These are phyloP conservation scores for Drepana arcuata DNA, from an alignment of 1,140 invertebrate genomes.

Conservation along the genomic window DNA sequence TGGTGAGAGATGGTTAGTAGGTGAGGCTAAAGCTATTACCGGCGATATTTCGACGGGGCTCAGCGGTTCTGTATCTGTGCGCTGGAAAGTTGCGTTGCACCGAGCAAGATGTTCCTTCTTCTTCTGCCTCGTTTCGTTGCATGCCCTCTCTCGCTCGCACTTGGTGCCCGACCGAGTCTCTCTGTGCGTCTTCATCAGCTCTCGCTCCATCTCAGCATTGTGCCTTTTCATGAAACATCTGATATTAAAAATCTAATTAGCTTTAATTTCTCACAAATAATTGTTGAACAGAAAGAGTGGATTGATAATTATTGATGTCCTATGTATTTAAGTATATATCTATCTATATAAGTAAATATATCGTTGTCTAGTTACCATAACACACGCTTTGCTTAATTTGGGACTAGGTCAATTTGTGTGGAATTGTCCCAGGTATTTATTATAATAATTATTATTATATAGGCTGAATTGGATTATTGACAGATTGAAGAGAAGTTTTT, in stretches of 20 bases:
- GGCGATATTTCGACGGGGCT: too few species aligned
- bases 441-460: background rate
- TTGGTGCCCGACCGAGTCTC: constrained; percentile 72
- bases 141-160: constrained; percentile 32
- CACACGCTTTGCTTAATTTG: too few species aligned
- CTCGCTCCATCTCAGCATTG: constrained; percentile 83
- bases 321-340: background rate
- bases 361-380: background rate
- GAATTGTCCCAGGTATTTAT: too few species aligned
- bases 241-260: background rate
- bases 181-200: constrained; percentile 78
- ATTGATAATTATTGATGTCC: too few species aligned
- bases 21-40: too few species aligned
- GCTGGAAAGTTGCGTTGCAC: constrained; percentile 39
- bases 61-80: too few species aligned
- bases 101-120: constrained; percentile 48
- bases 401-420: too few species aligned
- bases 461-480: background rate
- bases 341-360: background rate
- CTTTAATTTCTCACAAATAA: background rate
- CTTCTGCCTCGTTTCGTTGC: constrained; percentile 46
- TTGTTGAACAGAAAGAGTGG: background rate
- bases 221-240: constrained; percentile 62
- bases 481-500: constrained; percentile 1
- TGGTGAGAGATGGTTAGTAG: too few species aligned